A percentile compares a stretch with the other conserved stretches of the same genome.
phyloP scores from a whole-genome alignment of 2,113 vertebrate genomes.

The Ascaphus truei region DNA sequence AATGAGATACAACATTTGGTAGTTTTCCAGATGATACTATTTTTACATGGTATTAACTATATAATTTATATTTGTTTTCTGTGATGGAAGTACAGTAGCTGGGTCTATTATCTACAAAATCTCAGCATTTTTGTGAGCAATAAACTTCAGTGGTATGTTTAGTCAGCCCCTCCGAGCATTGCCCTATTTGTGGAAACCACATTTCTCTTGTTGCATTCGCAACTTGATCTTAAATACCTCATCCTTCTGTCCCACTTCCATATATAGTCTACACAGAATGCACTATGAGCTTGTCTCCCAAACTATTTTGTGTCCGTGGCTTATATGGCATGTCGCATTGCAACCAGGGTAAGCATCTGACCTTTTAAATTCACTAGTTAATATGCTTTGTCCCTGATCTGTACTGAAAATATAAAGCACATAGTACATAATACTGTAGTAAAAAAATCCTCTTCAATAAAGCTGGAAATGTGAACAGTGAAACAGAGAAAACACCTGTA shows the following conservation, averaged over 20 bases:
- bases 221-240: constrained; percentile 3
- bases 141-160: not conserved
- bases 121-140: constrained; percentile 17
- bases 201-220: constrained; percentile 20
- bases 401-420: not conserved
- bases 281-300: constrained; percentile 9
- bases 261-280: constrained; percentile 32
- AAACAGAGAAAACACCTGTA: too few species aligned
- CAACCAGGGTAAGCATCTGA: constrained; percentile 23
- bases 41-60: not conserved
- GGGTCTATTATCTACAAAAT: not conserved
- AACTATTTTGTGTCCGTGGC: constrained; percentile 18
- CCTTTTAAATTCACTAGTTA: not conserved
- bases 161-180: constrained; percentile 1
- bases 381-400: not conserved
- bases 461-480: not conserved
- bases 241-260: constrained; percentile 13
- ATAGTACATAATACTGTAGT: too few species aligned
- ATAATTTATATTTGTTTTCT: not conserved
- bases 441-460: not conserved
- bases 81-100: not conserved
- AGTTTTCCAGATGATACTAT: not conserved
- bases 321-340: constrained; percentile 9
- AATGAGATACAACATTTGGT: too few species aligned
- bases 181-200: constrained; percentile 26